phyloP scores from a whole-genome alignment of 2,888 invertebrate genomes.

The Cheilosia grossa region DNA sequence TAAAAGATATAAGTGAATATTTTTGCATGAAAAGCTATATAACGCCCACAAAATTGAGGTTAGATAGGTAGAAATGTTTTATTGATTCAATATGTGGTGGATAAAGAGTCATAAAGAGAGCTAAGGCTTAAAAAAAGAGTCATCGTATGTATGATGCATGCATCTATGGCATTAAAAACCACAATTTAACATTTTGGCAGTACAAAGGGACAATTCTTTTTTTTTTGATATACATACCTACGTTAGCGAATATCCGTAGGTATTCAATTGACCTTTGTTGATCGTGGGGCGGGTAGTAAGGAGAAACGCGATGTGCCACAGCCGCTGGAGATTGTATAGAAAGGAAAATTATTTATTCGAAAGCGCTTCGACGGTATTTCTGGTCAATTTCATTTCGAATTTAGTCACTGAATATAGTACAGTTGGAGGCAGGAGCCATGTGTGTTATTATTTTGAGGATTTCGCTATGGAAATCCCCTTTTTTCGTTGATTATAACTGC shows the following conservation, averaged over 20 bases:
- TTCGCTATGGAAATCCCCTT: conserved; percentile 11
- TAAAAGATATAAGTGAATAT: conserved; percentile 29
- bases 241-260: conserved; percentile 6
- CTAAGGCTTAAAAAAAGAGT: conserved; percentile 7
- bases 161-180: conserved; percentile 45
- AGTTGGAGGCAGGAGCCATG: neutral
- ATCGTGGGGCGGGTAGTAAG: neutral
- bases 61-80: conserved; percentile 65
- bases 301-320: neutral
- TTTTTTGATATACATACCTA: neutral
- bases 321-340: conserved; percentile 17
- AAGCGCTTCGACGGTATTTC: conserved; percentile 47
- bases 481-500: neutral
- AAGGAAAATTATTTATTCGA: conserved; percentile 48
- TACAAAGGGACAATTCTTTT: conserved; percentile 17
- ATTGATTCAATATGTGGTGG: conserved; percentile 60
- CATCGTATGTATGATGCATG: conserved; percentile 18
- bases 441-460: conserved; percentile 30
- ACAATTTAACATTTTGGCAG: conserved; percentile 53
- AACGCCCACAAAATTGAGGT: conserved; percentile 67
- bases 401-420: conserved; percentile 25
- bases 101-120: conserved; percentile 14
- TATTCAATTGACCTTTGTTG: conserved; percentile 36
- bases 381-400: conserved; percentile 62
- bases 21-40: conserved; percentile 52